phyloP scores from a whole-genome alignment of 2,113 vertebrate species.

The Seriola rivoliana region DNA sequence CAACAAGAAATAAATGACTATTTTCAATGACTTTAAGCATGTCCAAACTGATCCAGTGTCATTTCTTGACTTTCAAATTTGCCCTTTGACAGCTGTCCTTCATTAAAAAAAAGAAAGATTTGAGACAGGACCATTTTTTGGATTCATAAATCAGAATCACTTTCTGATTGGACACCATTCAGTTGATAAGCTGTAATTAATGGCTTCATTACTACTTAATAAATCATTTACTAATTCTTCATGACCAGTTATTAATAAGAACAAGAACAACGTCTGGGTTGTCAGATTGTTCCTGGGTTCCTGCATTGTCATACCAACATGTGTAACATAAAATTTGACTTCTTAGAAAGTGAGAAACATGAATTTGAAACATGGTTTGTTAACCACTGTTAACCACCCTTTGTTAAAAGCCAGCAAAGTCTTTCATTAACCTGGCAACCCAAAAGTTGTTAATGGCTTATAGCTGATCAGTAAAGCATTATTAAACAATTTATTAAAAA shows the following conservation, averaged over 20 bases:
- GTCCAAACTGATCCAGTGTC: conserved; percentile 54
- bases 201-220: neutral
- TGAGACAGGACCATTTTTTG: neutral
- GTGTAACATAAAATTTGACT: too few species aligned
- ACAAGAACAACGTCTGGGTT: neutral
- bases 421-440: neutral
- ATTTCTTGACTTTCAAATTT: conserved; percentile 31
- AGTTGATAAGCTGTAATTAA: neutral
- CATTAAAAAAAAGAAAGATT: neutral
- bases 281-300: neutral
- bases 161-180: neutral
- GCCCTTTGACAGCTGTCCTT: neutral
- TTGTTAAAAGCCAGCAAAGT: neutral
- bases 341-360: too few species aligned
- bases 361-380: too few species aligned
- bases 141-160: neutral
- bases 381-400: neutral
- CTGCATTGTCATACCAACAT: too few species aligned
- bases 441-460: neutral
- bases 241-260: neutral
- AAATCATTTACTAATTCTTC: neutral
- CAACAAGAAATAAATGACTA: conserved; percentile 63
- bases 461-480: neutral
- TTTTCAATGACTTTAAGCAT: conserved; percentile 63
- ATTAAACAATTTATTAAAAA: neutral